These are phyloP conservation scores for Narcine bancroftii DNA, from an alignment of 2,113 vertebrate species.

Conservation along the genomic window DNA sequence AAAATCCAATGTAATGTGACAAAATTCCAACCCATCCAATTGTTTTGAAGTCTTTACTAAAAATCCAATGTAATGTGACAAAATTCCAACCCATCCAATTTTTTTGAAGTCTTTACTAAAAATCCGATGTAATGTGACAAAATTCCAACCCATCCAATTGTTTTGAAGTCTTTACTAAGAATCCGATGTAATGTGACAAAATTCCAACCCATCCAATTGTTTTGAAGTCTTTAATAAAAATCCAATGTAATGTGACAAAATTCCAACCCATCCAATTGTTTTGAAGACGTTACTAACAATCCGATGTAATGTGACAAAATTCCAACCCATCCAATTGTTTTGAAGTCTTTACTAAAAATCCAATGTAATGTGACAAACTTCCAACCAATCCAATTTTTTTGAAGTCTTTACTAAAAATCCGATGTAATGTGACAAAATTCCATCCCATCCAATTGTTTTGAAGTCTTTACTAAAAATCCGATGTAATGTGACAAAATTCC, in stretches of 20 bases:
- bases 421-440: not conserved
- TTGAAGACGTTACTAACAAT: not conserved
- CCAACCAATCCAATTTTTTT: not conserved
- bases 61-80: not conserved
- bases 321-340: not conserved
- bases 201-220: not conserved
- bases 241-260: not conserved
- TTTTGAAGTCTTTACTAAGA: not conserved
- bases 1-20: not conserved
- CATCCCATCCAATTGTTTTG: not conserved
- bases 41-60: not conserved
- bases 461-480: not conserved
- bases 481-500: not conserved
- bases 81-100: not conserved
- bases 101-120: not conserved
- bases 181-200: not conserved
- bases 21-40: not conserved
- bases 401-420: not conserved
- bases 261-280: not conserved
- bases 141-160: not conserved
- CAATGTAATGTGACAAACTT: not conserved
- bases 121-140: not conserved
- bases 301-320: not conserved
- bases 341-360: not conserved
- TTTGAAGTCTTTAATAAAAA: not conserved